Evolutionary conservation across 2,888 invertebrate species (phyloP).

Genomic region (Callyntrura guangdongensis): DNA sequence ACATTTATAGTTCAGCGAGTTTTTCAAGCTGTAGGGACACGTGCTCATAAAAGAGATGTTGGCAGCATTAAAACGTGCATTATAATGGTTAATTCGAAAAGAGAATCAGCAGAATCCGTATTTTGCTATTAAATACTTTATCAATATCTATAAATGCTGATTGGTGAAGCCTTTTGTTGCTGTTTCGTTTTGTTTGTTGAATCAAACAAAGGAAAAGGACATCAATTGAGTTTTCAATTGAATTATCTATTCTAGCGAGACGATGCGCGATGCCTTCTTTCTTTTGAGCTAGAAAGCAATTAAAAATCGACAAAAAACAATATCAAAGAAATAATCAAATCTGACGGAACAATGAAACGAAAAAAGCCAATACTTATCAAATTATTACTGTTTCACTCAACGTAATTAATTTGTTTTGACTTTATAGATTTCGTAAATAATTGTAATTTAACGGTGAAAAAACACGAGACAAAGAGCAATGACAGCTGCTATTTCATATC

Average conservation of each 20-base stretch:
- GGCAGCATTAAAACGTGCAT: not conserved
- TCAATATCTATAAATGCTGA: too few species aligned
- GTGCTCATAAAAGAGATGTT: not conserved
- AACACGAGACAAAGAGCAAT: too few species aligned
- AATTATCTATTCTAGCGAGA: not conserved
- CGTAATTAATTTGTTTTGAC: not conserved
- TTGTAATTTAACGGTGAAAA: too few species aligned
- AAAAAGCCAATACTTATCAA: not conserved
- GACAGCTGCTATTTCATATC: too few species aligned
- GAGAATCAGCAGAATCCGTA: not conserved
- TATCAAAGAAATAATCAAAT: not conserved
- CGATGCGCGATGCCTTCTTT: not conserved
- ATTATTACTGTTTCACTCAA: not conserved
- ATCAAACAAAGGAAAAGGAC: not conserved
- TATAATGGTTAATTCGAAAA: not conserved
- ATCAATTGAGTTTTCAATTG: too few species aligned
- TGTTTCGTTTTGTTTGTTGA: not conserved
- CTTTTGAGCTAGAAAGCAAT: not conserved
- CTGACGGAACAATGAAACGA: not conserved
- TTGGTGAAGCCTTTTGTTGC: not conserved
- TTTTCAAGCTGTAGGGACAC: not conserved
- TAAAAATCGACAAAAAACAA: slow-evolving; percentile 20
- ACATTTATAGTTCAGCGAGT: slow-evolving; percentile 7
- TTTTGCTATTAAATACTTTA: not conserved
- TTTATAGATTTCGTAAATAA: not conserved